Evolutionary conservation across 1,140 invertebrate genomes (phyloP).

Genomic region (Eupeodes corollae): DNA sequence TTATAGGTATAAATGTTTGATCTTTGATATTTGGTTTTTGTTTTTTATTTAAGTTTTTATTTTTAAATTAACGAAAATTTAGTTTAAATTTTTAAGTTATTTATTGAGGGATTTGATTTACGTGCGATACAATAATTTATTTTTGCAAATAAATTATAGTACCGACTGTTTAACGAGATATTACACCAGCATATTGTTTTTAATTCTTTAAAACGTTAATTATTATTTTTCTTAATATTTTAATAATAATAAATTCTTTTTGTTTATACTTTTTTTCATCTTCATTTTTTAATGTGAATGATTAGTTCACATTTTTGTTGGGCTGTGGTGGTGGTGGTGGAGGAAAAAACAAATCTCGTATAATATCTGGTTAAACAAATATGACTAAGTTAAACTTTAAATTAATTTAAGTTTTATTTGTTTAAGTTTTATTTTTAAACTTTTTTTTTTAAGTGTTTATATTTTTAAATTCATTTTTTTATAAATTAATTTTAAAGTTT

Average conservation of each 20-base stretch:
- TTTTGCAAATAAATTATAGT: too few relatives aligned
- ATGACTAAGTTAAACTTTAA: slow-evolving; percentile 12
- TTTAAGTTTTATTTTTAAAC: slow-evolving; percentile 5
- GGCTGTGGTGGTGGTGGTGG: neutral
- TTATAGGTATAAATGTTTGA: too few relatives aligned
- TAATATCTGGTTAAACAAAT: slow-evolving; percentile 25
- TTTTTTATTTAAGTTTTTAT: too few relatives aligned
- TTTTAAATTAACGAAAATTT: too few relatives aligned
- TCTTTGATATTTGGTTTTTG: too few relatives aligned
- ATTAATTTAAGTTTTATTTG: slow-evolving; percentile 7
- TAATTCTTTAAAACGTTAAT: slow-evolving; percentile 13
- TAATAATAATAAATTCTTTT: neutral
- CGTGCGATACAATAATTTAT: too few relatives aligned
- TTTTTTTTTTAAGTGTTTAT: slow-evolving; percentile 17
- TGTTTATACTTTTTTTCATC: neutral
- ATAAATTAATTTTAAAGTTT: too few relatives aligned
- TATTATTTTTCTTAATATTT: slow-evolving; percentile 7
- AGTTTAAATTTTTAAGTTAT: slow-evolving; percentile 3
- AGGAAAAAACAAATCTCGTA: slow-evolving; percentile 29
- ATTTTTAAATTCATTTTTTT: slow-evolving; percentile 8
- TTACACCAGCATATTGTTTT: slow-evolving; percentile 36
- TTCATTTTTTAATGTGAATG: slow-evolving; percentile 11
- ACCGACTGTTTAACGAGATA: too few relatives aligned
- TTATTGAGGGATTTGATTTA: too few relatives aligned
- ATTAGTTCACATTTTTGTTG: slow-evolving; percentile 11